Percentiles rank a stretch among this genome's conserved stretches.
These are phyloP conservation scores for Euleptes europaea DNA, from an alignment of 2,113 vertebrate species.

Conservation along the genomic window DNA sequence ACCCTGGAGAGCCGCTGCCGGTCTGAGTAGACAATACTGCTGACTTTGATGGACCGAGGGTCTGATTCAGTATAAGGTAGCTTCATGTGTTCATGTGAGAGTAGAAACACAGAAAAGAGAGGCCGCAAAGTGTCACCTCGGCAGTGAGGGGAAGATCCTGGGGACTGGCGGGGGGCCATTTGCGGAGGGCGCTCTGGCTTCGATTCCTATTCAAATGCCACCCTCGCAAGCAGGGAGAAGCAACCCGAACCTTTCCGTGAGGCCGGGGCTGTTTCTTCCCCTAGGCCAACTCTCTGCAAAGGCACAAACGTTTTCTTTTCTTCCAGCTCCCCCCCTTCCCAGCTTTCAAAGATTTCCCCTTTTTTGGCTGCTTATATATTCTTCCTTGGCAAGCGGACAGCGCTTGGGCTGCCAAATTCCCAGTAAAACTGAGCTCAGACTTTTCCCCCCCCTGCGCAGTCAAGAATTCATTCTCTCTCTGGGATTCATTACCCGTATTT, in stretches of 20 bases:
- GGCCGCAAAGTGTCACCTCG: too few relatives aligned
- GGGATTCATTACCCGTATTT: not conserved
- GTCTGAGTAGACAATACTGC: too few relatives aligned
- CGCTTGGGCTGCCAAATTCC: slow-evolving; percentile 18
- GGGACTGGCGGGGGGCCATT: too few relatives aligned
- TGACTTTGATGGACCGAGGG: too few relatives aligned
- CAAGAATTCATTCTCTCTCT: not conserved
- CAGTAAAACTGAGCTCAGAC: not conserved
- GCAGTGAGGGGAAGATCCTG: too few relatives aligned
- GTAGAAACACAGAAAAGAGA: too few relatives aligned
- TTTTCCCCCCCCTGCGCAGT: slow-evolving; percentile 26
- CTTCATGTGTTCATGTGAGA: too few relatives aligned
- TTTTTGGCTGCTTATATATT: slow-evolving; percentile 42
- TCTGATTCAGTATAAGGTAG: too few relatives aligned
- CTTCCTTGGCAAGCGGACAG: slow-evolving; percentile 37
- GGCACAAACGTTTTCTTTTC: slow-evolving; percentile 24
- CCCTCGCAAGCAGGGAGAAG: not conserved
- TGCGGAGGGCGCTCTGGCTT: not conserved
- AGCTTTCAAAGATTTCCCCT: slow-evolving; percentile 17
- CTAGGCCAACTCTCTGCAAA: slow-evolving; percentile 50
- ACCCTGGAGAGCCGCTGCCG: too few relatives aligned
- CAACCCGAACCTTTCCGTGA: slow-evolving; percentile 27
- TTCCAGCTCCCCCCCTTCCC: not conserved
- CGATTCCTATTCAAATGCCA: slow-evolving; percentile 25
- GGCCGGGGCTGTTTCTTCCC: slow-evolving; percentile 51